These are phyloP conservation scores for Picathartes gymnocephalus DNA, from an alignment of 2,113 vertebrate species.

Conservation along the genomic window DNA sequence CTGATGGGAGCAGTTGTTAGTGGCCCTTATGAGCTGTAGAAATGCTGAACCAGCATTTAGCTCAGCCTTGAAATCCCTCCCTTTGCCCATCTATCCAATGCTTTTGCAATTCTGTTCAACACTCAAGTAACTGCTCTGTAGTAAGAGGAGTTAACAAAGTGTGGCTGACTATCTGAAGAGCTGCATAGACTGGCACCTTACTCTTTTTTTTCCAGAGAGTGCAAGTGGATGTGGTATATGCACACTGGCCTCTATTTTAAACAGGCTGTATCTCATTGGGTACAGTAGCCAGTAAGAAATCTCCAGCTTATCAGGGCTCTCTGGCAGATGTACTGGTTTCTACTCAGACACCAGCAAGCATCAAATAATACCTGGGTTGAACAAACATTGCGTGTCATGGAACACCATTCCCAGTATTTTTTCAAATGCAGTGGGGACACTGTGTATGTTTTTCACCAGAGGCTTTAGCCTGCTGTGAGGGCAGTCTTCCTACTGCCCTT, in stretches of 20 bases:
- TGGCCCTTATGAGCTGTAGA: neutral
- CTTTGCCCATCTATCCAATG: neutral
- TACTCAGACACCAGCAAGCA: neutral
- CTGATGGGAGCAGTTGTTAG: neutral
- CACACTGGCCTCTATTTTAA: neutral
- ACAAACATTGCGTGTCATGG: neutral
- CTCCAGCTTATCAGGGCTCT: neutral
- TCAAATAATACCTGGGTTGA: neutral
- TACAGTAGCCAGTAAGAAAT: neutral
- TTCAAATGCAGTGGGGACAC: neutral
- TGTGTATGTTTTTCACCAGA: neutral
- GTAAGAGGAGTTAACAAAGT: neutral
- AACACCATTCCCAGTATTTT: neutral
- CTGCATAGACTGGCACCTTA: neutral
- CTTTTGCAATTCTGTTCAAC: neutral
- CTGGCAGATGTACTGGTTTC: neutral
- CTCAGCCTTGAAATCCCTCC: neutral
- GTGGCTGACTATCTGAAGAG: neutral
- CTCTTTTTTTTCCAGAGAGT: neutral
- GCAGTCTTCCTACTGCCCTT: neutral
- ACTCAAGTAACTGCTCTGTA: neutral
- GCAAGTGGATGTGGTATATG: rapidly evolving
- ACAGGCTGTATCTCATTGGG: neutral
- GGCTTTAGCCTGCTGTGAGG: neutral
- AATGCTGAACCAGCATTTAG: neutral